These are phyloP conservation scores for Drosophila setifemur DNA, from an alignment of 1,140 invertebrate genomes.

Conservation along the genomic window DNA sequence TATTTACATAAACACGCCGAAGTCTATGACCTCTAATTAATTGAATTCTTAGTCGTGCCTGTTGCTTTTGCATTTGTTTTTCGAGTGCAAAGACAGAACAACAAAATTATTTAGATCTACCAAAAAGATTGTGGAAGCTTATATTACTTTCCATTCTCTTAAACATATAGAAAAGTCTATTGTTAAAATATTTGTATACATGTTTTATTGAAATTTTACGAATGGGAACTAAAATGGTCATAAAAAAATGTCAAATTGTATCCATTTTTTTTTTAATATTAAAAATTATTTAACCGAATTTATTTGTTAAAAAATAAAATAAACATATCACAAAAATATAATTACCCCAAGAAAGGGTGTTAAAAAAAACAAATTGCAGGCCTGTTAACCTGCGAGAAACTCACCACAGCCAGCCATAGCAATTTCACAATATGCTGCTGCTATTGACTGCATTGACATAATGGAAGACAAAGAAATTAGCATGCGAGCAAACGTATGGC, in stretches of 20 bases:
- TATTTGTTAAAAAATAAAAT: not conserved
- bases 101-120: conserved; percentile 1
- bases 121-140: not conserved
- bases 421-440: conserved; percentile 48
- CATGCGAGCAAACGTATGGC: conserved; percentile 3
- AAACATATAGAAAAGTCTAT: no score
- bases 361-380: conserved; percentile 39
- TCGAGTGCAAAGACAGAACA: conserved; percentile 10
- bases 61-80: conserved; percentile 31
- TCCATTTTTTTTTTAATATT: not conserved
- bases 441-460: conserved; percentile 16
- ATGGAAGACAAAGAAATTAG: conserved; percentile 33
- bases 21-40: conserved; percentile 44
- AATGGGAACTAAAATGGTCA: no score
- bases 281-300: not conserved
- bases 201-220: no score
- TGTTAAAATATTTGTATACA: no score
- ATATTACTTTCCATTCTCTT: not conserved
- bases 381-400: conserved; percentile 59
- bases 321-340: not conserved
- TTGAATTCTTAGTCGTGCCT: conserved; percentile 29
- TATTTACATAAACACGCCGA: conserved; percentile 10
- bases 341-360: conserved; percentile 8
- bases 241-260: no score
- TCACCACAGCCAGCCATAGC: conserved; percentile 43